These are phyloP conservation scores for Hiodon alosoides DNA, from an alignment of 2,113 vertebrate species.

Conservation along the genomic window DNA sequence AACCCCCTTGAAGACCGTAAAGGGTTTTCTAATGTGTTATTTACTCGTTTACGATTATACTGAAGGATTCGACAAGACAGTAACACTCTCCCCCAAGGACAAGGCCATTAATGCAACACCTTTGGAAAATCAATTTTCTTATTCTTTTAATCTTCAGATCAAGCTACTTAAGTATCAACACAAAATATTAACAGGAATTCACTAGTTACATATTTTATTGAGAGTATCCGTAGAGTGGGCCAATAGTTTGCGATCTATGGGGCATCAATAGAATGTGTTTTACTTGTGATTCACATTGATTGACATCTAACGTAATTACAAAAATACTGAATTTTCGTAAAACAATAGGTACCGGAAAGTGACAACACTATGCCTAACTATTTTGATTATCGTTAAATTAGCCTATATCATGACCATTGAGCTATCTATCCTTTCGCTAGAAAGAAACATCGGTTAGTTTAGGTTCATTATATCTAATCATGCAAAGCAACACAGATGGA, in stretches of 20 bases:
- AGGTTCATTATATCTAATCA: too few species aligned
- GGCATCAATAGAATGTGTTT: not conserved
- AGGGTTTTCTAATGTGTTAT: too few species aligned
- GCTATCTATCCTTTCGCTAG: too few species aligned
- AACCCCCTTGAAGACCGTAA: slow-evolving; percentile 2
- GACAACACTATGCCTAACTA: not conserved
- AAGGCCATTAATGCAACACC: slow-evolving; percentile 7
- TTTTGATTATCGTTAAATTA: not conserved
- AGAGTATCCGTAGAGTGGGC: not conserved
- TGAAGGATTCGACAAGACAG: not conserved
- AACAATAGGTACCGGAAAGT: slow-evolving; percentile 1
- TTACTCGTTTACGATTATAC: not conserved
- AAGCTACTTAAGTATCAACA: slow-evolving; percentile 10
- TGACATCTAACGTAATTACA: slow-evolving; percentile 14
- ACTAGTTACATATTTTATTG: slow-evolving; percentile 6
- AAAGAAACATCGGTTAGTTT: too few species aligned
- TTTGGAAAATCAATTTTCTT: slow-evolving; percentile 8
- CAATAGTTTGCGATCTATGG: slow-evolving; percentile 3
- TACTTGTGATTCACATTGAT: not conserved
- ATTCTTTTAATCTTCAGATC: slow-evolving; percentile 1
- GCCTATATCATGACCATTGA: not conserved
- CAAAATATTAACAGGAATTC: slow-evolving; percentile 9
- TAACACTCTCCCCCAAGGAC: slow-evolving; percentile 1
- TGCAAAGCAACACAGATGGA: too few species aligned
- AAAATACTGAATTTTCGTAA: slow-evolving; percentile 18